Evolutionary conservation across 2,888 invertebrate species (phyloP).

Genomic region (Pycnomerus fuliginosus): DNA sequence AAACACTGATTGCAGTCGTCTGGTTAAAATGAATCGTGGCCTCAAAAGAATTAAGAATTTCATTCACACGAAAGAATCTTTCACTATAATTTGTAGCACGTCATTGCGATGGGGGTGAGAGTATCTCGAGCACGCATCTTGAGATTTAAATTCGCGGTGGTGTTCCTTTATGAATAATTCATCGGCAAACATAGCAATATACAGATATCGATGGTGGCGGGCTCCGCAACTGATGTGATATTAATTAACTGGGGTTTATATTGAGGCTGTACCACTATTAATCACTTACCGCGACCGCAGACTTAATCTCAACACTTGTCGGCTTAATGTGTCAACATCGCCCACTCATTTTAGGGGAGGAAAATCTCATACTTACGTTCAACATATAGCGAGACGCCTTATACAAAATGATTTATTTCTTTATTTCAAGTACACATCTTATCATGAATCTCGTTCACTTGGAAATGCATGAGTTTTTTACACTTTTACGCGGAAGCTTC

Average conservation of each 20-base stretch:
- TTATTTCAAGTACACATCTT: neutral
- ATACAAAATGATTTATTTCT: constrained; percentile 9
- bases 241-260: constrained; percentile 48
- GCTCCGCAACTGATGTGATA: constrained; percentile 43
- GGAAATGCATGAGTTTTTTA: constrained; percentile 10
- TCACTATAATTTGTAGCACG: constrained; percentile 34
- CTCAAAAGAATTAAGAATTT: neutral
- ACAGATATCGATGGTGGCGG: constrained; percentile 42
- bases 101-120: constrained; percentile 32
- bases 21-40: neutral
- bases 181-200: constrained; percentile 45
- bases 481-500: neutral
- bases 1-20: neutral
- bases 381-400: constrained; percentile 1
- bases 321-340: constrained; percentile 31
- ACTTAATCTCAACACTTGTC: constrained; percentile 42
- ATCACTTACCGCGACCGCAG: constrained; percentile 40
- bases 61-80: constrained; percentile 12
- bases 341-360: constrained; percentile 1
- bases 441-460: no score
- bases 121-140: constrained; percentile 42
- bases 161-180: constrained; percentile 48
- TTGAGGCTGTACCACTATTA: constrained; percentile 42
- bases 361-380: constrained; percentile 1
- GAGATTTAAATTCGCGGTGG: constrained; percentile 48